A percentile compares a stretch with the other conserved stretches of the same genome.
These are phyloP conservation scores for Neodiprion virginianus DNA, from an alignment of 1,140 invertebrate genomes.

Conservation along the genomic window DNA sequence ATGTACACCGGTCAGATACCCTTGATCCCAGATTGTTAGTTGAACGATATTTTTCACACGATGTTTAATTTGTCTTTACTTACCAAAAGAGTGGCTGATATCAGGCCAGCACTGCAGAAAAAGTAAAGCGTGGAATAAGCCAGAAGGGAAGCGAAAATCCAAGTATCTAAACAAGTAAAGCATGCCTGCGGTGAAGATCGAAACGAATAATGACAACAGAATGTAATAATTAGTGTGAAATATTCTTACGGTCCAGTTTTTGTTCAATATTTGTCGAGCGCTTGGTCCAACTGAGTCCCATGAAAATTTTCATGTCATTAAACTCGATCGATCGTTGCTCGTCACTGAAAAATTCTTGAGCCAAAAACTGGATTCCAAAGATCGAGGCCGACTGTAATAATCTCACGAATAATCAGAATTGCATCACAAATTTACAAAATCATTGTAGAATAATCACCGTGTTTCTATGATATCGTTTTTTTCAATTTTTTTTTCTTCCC, in stretches of 20 bases:
- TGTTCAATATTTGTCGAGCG: slow-evolving; percentile 37
- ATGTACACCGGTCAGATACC: too few species aligned
- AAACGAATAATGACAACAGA: neutral
- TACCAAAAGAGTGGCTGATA: slow-evolving; percentile 49
- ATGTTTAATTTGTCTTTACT: slow-evolving; percentile 31
- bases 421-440: neutral
- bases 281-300: slow-evolving; percentile 55
- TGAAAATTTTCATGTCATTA: slow-evolving; percentile 43
- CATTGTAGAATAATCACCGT: slow-evolving; percentile 21
- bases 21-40: too few species aligned
- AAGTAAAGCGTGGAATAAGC: slow-evolving; percentile 43
- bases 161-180: slow-evolving; percentile 36
- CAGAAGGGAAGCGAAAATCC: slow-evolving; percentile 42
- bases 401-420: slow-evolving; percentile 14
- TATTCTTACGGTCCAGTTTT: slow-evolving; percentile 14
- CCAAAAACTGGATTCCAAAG: slow-evolving; percentile 53
- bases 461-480: neutral
- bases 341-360: slow-evolving; percentile 48
- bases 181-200: neutral
- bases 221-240: slow-evolving; percentile 12
- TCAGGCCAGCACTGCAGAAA: slow-evolving; percentile 45
- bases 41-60: neutral
- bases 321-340: slow-evolving; percentile 44
- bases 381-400: slow-evolving; percentile 50
- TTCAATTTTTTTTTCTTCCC: too few species aligned